Conservation (phyloP, 1,140 invertebrate species). For the Drosophila biarmipes region DNA sequence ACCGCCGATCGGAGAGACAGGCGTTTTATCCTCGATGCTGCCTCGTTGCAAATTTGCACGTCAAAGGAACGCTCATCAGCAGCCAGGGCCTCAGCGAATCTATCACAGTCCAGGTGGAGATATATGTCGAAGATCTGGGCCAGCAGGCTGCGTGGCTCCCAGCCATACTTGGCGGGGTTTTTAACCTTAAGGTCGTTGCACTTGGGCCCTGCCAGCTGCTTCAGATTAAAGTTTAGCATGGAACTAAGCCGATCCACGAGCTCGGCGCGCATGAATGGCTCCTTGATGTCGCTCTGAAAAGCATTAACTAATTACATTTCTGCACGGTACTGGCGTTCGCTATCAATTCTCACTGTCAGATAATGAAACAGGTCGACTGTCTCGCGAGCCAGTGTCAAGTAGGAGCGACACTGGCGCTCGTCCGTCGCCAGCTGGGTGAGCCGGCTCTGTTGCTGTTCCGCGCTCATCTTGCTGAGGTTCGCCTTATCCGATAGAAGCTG, state of each 20-base stretch:
- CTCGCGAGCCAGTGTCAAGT: constrained; percentile 96
- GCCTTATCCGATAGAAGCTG: constrained; percentile 89
- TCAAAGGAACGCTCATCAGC: constrained; percentile 97
- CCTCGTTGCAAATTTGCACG: constrained; percentile 96
- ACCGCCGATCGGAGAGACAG: constrained; percentile 92
- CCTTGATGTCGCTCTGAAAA: constrained; percentile 90
- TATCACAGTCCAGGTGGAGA: constrained; percentile 96
- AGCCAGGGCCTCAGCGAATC: constrained; percentile 95
- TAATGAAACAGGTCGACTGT: constrained; percentile 99
- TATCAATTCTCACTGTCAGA: constrained; percentile 88
- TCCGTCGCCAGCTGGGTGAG: constrained; percentile 93
- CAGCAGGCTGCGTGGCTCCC: constrained; percentile 96
- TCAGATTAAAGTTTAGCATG: constrained; percentile 99
- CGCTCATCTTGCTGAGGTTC: constrained; percentile 88
- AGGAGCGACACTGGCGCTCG: constrained; percentile 97
- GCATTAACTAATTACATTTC: not conserved
- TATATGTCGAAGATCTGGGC: constrained; percentile 98
- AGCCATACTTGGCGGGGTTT: constrained; percentile 97
- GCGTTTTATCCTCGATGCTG: constrained; percentile 91
- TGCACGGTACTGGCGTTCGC: not conserved
- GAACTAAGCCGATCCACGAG: constrained; percentile 96
- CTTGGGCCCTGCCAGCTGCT: constrained; percentile 98
- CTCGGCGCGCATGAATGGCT: constrained; percentile 96
- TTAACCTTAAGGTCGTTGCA: constrained; percentile 99
- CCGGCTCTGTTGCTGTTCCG: constrained; percentile 91